A percentile compares a stretch with the other conserved stretches of the same genome.
Conservation (phyloP, 53 echinoderm and acorn worm genomes). For the Luidia sarsii region DNA sequence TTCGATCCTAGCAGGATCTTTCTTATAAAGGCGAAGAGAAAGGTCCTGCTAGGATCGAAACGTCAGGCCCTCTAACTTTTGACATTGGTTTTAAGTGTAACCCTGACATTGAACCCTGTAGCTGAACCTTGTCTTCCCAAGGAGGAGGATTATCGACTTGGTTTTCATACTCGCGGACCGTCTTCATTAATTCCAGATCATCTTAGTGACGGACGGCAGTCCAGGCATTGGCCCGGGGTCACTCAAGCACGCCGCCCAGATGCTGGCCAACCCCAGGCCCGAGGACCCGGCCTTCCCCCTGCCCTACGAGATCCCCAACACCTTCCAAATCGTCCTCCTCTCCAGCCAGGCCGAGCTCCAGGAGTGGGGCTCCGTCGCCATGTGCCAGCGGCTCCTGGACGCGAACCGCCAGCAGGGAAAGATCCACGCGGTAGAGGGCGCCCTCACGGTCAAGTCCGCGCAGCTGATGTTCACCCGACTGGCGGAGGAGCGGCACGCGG, state of each 20-base stretch:
- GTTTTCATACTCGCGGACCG: too few relatives aligned
- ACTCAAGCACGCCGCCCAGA: slow-evolving; percentile 59
- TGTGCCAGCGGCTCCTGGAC: slow-evolving; percentile 77
- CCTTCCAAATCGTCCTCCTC: slow-evolving; percentile 75
- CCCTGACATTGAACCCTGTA: too few relatives aligned
- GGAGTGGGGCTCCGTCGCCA: slow-evolving; percentile 52
- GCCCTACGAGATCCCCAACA: slow-evolving; percentile 75
- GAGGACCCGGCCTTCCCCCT: slow-evolving; percentile 59
- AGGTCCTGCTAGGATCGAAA: too few relatives aligned
- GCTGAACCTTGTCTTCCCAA: too few relatives aligned
- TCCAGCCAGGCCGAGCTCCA: slow-evolving; percentile 71
- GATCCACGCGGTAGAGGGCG: slow-evolving; percentile 66
- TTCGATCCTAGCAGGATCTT: too few relatives aligned
- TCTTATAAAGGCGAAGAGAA: too few relatives aligned
- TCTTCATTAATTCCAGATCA: slow-evolving; percentile 64
- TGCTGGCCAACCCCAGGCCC: slow-evolving; percentile 36
- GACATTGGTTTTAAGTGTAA: background rate
- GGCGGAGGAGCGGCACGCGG: slow-evolving; percentile 70
- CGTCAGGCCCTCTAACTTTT: too few relatives aligned
- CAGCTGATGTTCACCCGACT: slow-evolving; percentile 77
- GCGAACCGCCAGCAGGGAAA: slow-evolving; percentile 63
- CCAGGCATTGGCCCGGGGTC: slow-evolving; percentile 89
- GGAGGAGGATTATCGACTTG: too few relatives aligned
- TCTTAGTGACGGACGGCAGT: slow-evolving; percentile 90
- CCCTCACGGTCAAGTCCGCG: slow-evolving; percentile 61